phyloP scores from a whole-genome alignment of 2,113 vertebrate genomes.

The Chloropsis hardwickii region DNA sequence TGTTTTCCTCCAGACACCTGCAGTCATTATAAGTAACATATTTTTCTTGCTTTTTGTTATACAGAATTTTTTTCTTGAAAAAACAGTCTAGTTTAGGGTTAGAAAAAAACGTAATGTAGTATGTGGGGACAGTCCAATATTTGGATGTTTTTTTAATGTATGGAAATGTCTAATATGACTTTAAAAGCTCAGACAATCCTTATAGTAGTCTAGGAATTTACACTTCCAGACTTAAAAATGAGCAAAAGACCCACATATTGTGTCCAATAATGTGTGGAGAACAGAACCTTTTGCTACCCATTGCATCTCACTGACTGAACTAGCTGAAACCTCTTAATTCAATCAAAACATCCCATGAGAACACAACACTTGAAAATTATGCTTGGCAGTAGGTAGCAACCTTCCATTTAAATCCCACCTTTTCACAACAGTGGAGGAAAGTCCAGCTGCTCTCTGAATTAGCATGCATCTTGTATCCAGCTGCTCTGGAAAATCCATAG shows the following conservation, averaged over 20 bases:
- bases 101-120: neutral
- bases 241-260: neutral
- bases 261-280: neutral
- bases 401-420: neutral
- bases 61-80: neutral
- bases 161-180: neutral
- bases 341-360: neutral
- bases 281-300: neutral
- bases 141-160: neutral
- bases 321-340: neutral
- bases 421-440: neutral
- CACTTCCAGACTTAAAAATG: neutral
- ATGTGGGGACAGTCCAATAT: neutral
- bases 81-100: neutral
- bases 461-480: neutral
- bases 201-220: neutral
- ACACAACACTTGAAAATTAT: neutral
- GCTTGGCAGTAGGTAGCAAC: neutral
- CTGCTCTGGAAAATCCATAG: slow-evolving; percentile 10
- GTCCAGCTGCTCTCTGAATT: neutral
- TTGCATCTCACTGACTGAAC: neutral
- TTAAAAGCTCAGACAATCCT: neutral
- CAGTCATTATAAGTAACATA: neutral
- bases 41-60: neutral
- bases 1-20: neutral